These are phyloP conservation scores for Brachionus manjavacas DNA, from an alignment of 1,140 invertebrate genomes.

Conservation along the genomic window DNA sequence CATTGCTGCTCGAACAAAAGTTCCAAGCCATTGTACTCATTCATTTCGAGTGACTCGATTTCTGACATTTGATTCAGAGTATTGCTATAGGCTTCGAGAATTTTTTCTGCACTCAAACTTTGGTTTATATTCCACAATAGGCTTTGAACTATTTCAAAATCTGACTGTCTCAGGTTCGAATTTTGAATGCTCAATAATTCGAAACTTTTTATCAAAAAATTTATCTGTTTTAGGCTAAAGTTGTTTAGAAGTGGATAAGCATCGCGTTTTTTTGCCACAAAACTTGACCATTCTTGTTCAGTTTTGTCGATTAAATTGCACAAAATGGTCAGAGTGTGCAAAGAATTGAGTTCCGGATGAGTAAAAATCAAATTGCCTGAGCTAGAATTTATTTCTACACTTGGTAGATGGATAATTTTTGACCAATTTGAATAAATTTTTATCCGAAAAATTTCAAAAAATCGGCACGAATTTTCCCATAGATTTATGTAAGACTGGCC, in stretches of 20 bases:
- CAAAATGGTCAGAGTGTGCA: not conserved
- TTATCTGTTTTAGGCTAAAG: constrained; percentile 4
- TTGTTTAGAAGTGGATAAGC: not conserved
- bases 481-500: not conserved
- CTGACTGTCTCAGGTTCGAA: not conserved
- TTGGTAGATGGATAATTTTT: not conserved
- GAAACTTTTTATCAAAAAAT: not conserved
- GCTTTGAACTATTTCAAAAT: not conserved
- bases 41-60: not conserved
- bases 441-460: constrained; percentile 1
- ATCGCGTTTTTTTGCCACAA: not conserved
- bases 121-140: not conserved
- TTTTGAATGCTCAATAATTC: not conserved
- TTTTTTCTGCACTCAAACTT: not conserved
- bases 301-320: not conserved
- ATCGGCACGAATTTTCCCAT: not conserved
- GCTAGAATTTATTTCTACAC: not conserved
- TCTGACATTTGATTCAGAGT: not conserved
- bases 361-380: not conserved
- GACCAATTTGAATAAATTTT: not conserved
- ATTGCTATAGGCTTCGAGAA: not conserved
- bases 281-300: not conserved
- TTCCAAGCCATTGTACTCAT: not conserved
- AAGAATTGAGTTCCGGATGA: not conserved
- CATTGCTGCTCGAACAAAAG: not conserved